Percentiles rank a stretch among this genome's conserved stretches.
Conservation (phyloP, 2,888 invertebrate species). For the Eupithecia abbreviata region DNA sequence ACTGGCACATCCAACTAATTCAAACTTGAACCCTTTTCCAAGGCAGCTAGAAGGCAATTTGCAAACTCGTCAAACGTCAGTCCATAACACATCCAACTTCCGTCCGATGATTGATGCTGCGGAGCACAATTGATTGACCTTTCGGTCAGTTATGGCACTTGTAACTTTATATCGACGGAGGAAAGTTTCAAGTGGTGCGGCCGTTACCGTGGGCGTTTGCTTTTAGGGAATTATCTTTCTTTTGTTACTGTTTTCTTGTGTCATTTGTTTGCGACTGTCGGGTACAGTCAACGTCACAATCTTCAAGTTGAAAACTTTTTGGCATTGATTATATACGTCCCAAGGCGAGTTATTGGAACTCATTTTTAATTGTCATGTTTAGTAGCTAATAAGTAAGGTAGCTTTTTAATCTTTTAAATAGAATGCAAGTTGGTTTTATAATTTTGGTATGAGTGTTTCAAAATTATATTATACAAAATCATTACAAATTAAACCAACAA, state of each 20-base stretch:
- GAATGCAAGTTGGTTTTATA: neutral
- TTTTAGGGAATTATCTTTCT: constrained; percentile 14
- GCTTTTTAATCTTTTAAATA: neutral
- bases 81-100: constrained; percentile 30
- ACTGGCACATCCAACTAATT: constrained; percentile 4
- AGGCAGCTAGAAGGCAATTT: constrained; percentile 26
- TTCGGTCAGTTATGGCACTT: constrained; percentile 25
- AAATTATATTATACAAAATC: neutral
- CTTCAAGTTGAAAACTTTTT: neutral
- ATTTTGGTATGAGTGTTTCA: neutral
- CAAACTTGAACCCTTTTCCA: constrained; percentile 25
- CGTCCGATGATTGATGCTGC: constrained; percentile 37
- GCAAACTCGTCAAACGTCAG: constrained; percentile 32
- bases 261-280: constrained; percentile 3
- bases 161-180: constrained; percentile 19
- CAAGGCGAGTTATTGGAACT: neutral
- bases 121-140: constrained; percentile 30
- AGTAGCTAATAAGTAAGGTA: neutral
- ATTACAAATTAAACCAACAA: neutral
- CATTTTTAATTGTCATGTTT: neutral
- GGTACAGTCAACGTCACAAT: neutral
- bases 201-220: neutral
- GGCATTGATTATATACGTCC: neutral
- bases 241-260: constrained; percentile 7
- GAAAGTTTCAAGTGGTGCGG: constrained; percentile 26